Percentiles rank a stretch among this genome's conserved stretches.
Evolutionary conservation across 2,888 invertebrate species (phyloP).

Genomic region (Spodoptera picta): DNA sequence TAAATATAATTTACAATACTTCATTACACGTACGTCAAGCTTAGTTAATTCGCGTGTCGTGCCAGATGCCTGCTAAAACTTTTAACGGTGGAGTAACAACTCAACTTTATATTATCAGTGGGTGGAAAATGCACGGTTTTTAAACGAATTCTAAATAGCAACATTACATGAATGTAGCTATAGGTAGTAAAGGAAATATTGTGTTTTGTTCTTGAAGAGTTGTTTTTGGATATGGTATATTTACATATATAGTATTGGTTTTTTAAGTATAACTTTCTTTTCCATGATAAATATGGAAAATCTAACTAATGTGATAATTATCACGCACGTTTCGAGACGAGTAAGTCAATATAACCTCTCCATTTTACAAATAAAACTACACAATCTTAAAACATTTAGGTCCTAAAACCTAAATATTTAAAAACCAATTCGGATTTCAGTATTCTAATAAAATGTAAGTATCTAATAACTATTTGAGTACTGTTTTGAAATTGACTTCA

Average conservation of each 20-base stretch:
- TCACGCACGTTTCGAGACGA: too few relatives aligned
- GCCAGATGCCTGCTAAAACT: constrained; percentile 69
- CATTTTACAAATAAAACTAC: too few relatives aligned
- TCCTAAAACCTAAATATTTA: too few relatives aligned
- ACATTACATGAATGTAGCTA: constrained; percentile 38
- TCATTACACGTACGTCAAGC: constrained; percentile 57
- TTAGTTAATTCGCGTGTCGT: constrained; percentile 75
- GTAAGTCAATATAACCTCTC: too few relatives aligned
- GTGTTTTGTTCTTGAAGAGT: not conserved
- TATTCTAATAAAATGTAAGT: constrained; percentile 18
- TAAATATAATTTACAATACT: constrained; percentile 26
- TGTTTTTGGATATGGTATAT: not conserved
- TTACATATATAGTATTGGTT: too few relatives aligned
- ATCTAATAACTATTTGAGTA: too few relatives aligned
- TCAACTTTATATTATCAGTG: constrained; percentile 70
- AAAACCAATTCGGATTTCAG: constrained; percentile 2
- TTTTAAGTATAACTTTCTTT: too few relatives aligned
- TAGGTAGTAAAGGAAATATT: constrained; percentile 6
- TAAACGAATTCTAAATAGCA: constrained; percentile 41
- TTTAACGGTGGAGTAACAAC: constrained; percentile 76
- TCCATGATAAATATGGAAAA: too few relatives aligned
- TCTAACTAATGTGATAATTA: not conserved
- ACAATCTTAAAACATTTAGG: too few relatives aligned
- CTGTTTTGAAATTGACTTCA: too few relatives aligned
- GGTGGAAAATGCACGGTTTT: constrained; percentile 58